Conservation (phyloP, 2,797 vertebrate species). For the Manis pentadactyla region DNA sequence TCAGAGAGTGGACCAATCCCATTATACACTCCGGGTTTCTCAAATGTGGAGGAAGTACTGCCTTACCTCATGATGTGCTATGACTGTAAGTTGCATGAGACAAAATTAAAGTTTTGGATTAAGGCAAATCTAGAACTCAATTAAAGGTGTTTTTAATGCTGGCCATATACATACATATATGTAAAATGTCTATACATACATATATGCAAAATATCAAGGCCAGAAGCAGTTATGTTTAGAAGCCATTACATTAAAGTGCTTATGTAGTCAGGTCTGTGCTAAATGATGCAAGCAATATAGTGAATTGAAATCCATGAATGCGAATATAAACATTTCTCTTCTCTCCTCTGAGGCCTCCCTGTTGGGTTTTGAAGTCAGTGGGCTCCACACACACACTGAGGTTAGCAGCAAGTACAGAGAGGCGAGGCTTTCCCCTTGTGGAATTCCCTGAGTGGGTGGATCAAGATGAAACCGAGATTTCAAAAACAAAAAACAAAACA, state of each 20-base stretch:
- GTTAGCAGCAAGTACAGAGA: fast-evolving
- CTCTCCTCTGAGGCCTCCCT: not conserved
- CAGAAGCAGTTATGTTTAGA: not conserved
- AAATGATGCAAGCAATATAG: fast-evolving
- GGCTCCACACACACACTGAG: not conserved
- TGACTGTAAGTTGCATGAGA: not conserved
- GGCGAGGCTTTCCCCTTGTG: not conserved
- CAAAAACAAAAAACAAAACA: not conserved
- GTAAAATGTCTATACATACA: fast-evolving
- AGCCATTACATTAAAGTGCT: not conserved
- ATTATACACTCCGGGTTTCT: fast-evolving
- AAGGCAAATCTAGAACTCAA: not conserved
- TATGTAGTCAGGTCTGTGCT: not conserved
- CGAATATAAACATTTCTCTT: too few relatives aligned
- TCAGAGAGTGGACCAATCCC: not conserved
- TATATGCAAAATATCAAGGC: not conserved
- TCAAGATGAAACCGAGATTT: not conserved
- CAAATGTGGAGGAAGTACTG: not conserved
- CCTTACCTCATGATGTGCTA: not conserved
- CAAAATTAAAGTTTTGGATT: not conserved
- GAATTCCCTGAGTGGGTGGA: not conserved
- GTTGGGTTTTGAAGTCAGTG: not conserved
- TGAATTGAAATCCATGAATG: not conserved
- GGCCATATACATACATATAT: fast-evolving
- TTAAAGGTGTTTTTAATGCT: not conserved